These are phyloP conservation scores for Hypselothyrea guttata DNA, from an alignment of 2,888 invertebrate genomes.

Conservation along the genomic window DNA sequence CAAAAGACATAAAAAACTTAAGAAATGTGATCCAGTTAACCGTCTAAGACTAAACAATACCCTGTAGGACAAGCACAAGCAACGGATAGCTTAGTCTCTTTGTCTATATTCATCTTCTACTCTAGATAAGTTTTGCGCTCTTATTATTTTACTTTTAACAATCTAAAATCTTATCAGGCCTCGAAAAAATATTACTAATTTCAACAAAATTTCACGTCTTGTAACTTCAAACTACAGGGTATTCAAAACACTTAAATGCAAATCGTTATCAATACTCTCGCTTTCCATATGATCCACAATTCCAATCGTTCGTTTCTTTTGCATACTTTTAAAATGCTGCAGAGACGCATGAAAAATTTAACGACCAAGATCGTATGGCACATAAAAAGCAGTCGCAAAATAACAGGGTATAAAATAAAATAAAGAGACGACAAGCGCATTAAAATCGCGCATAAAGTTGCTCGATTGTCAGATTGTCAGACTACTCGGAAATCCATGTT, in stretches of 20 bases:
- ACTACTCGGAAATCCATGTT: constrained; percentile 49
- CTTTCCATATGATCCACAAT: neutral
- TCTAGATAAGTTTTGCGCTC: too few species aligned
- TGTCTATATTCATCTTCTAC: too few species aligned
- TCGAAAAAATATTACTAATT: too few species aligned
- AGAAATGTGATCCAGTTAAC: neutral
- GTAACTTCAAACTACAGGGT: neutral
- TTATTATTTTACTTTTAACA: too few species aligned
- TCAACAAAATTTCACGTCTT: too few species aligned
- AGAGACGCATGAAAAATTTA: constrained; percentile 50
- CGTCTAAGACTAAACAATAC: neutral
- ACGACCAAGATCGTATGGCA: constrained; percentile 31
- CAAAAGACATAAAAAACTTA: constrained; percentile 6
- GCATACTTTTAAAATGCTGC: constrained; percentile 48
- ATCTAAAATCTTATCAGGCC: too few species aligned
- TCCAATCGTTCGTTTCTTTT: neutral
- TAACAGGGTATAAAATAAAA: constrained; percentile 6
- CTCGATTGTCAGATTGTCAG: constrained; percentile 50
- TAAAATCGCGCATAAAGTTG: constrained; percentile 50
- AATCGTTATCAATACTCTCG: neutral
- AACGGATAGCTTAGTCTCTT: too few species aligned
- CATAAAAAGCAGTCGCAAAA: constrained; percentile 33
- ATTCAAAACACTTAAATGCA: neutral
- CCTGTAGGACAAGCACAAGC: too few species aligned
- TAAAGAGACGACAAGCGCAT: constrained; percentile 12